Evolutionary conservation across 2,888 invertebrate species (phyloP).

Genomic region (Ennomos erosarius): DNA sequence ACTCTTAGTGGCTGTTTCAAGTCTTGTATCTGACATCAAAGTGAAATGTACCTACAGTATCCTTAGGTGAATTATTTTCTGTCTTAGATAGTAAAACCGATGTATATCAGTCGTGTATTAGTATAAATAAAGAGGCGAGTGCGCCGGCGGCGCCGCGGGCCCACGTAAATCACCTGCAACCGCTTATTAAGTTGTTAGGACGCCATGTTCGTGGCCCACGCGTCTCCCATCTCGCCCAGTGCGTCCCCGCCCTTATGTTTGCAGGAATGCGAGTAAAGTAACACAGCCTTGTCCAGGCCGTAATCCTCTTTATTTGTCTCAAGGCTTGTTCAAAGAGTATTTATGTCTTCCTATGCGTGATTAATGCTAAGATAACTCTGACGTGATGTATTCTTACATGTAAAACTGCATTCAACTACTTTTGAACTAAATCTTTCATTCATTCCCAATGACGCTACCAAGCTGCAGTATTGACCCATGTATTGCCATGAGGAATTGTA

Average conservation of each 20-base stretch:
- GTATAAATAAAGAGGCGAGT: slow-evolving; percentile 71
- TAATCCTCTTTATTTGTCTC: slow-evolving; percentile 32
- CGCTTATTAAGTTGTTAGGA: slow-evolving; percentile 84
- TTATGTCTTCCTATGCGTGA: slow-evolving; percentile 13
- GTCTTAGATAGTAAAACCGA: slow-evolving; percentile 57
- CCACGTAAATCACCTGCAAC: slow-evolving; percentile 81
- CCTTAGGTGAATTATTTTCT: slow-evolving; percentile 1
- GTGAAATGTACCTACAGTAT: no score
- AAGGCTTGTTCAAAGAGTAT: slow-evolving; percentile 23
- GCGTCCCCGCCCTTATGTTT: slow-evolving; percentile 77
- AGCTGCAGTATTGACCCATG: no score
- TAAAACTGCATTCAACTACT: no score
- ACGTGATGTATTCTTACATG: not conserved
- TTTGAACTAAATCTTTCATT: no score
- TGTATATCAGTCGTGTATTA: slow-evolving; percentile 82
- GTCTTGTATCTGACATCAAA: no score
- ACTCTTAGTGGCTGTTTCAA: not conserved
- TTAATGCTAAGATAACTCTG: slow-evolving; percentile 8
- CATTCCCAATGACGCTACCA: no score
- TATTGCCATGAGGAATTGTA: no score
- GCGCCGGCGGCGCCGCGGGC: slow-evolving; percentile 83
- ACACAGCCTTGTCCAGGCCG: slow-evolving; percentile 53
- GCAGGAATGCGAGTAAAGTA: slow-evolving; percentile 47
- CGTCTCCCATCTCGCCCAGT: slow-evolving; percentile 61
- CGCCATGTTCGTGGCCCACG: slow-evolving; percentile 78